Conservation (phyloP, 1,140 invertebrate genomes). For the Magallana angulata region DNA sequence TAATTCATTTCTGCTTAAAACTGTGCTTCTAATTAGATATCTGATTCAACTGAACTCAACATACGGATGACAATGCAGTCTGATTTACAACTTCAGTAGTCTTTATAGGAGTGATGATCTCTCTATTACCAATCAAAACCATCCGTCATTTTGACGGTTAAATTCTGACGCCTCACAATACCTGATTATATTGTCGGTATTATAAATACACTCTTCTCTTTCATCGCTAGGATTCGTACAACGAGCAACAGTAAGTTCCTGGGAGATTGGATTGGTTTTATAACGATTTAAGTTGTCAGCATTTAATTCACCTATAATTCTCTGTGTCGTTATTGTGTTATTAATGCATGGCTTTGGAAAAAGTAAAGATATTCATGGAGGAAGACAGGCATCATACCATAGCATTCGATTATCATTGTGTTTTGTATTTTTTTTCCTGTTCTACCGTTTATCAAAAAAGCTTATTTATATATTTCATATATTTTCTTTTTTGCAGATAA, state of each 20-base stretch:
- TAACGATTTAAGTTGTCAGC: neutral
- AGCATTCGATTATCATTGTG: too few species aligned
- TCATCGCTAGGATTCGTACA: neutral
- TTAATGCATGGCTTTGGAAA: neutral
- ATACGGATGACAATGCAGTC: too few species aligned
- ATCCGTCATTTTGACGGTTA: slow-evolving; percentile 23
- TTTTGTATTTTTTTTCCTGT: too few species aligned
- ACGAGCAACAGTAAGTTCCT: neutral
- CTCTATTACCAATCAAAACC: neutral
- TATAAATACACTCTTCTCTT: neutral
- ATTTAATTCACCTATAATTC: neutral
- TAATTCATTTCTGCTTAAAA: too few species aligned
- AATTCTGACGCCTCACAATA: slow-evolving; percentile 8
- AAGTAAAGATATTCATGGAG: neutral
- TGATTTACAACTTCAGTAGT: too few species aligned
- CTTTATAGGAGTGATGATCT: too few species aligned
- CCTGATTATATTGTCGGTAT: neutral
- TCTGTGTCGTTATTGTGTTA: neutral
- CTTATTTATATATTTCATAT: too few species aligned
- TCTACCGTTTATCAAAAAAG: too few species aligned
- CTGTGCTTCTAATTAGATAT: too few species aligned
- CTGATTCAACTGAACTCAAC: too few species aligned
- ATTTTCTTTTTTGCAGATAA: neutral
- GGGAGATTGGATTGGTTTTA: neutral
- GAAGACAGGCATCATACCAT: too few species aligned